These are phyloP conservation scores for Myotis davidii DNA, from an alignment of 2,113 vertebrate species.

Conservation along the genomic window DNA sequence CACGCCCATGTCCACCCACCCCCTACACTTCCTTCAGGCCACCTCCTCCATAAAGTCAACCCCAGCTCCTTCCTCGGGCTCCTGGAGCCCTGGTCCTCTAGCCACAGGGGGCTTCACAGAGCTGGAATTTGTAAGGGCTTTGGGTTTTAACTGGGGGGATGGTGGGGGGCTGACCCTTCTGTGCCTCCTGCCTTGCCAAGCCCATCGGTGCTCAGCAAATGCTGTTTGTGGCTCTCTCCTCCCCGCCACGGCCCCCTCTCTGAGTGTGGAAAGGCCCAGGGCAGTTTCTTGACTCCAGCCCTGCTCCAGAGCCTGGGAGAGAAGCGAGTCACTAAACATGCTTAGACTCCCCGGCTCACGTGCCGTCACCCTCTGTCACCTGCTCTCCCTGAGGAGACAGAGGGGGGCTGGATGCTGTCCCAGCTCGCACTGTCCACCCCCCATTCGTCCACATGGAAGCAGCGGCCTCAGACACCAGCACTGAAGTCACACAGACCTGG, in stretches of 20 bases:
- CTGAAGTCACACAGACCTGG: neutral
- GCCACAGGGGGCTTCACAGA: neutral
- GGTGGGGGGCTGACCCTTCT: neutral
- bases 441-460: accelerated
- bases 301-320: neutral
- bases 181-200: neutral
- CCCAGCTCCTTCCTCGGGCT: neutral
- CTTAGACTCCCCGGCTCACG: neutral
- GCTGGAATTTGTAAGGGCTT: neutral
- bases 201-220: neutral
- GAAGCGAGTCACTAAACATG: neutral
- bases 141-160: neutral
- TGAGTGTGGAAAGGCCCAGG: neutral
- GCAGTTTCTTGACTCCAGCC: neutral
- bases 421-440: neutral
- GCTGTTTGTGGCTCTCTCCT: neutral
- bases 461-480: neutral
- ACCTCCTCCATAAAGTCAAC: neutral
- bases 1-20: neutral
- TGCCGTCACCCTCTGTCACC: neutral
- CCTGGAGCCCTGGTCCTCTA: neutral
- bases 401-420: neutral
- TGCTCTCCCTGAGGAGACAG: neutral
- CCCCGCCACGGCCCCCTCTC: neutral
- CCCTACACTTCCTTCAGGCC: neutral